Conservation (phyloP, 2,113 vertebrate species). For the Ictalurus punctatus region DNA sequence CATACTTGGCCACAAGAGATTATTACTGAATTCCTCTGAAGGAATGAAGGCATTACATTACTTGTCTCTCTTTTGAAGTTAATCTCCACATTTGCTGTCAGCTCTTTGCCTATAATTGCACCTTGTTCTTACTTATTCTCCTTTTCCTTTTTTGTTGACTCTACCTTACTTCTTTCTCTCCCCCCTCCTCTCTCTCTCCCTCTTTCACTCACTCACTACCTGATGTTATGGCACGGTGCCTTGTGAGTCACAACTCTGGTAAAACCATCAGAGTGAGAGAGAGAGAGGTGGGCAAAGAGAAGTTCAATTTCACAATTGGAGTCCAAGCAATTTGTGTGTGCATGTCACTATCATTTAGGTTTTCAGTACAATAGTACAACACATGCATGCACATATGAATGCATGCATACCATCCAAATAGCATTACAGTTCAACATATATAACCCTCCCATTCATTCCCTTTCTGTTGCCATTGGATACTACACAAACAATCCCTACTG, state of each 20-base stretch:
- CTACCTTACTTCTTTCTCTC: conserved; percentile 56
- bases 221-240: conserved; percentile 73
- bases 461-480: conserved; percentile 70
- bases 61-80: conserved; percentile 52
- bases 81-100: conserved; percentile 24
- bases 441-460: conserved; percentile 67
- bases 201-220: conserved; percentile 60
- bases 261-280: conserved; percentile 73
- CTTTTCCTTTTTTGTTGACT: conserved; percentile 52
- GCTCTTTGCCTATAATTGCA: conserved; percentile 6
- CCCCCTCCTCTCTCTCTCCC: conserved; percentile 38
- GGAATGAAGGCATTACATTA: conserved; percentile 52
- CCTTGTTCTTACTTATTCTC: conserved; percentile 46
- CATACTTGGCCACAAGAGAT: conserved; percentile 44
- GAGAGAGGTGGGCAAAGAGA: conserved; percentile 61
- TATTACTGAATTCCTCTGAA: background rate
- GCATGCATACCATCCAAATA: conserved; percentile 66
- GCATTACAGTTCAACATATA: conserved; percentile 64
- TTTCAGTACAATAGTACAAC: conserved; percentile 59
- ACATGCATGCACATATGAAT: conserved; percentile 55
- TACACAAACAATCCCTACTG: conserved; percentile 78
- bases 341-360: conserved; percentile 73
- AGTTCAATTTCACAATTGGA: conserved; percentile 71
- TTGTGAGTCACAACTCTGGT: conserved; percentile 80
- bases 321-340: conserved; percentile 73